Base-by-base conservation (phyloP, 2,888 invertebrate species). In the Heliconius ismenius region DNA sequence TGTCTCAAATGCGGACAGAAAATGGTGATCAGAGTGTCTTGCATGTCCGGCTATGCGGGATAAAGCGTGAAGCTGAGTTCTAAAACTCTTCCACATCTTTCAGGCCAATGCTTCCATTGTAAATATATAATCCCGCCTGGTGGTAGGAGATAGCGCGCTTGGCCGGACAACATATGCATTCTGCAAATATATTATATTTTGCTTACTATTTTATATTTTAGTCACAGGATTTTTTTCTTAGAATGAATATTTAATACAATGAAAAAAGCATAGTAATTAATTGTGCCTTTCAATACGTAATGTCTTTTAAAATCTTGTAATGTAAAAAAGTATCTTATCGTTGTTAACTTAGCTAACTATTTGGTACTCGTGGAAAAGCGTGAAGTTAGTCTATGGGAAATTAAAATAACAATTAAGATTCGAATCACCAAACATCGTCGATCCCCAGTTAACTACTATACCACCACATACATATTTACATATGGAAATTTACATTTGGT, bases 41-140 rank as follows among this genome's bases (percentile, higher is more conserved):
- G 2, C 7, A 6, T 49, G 7, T 21, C 21, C 54, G 2, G 9
- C 54, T 58, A n/a, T n/a, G 58, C 58, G 58, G 58, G 58, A 58
- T 58, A 58, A 9, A 10, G 58, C 10, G 58, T 58, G 58, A 58
- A 58, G 1, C 10, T 58, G 58, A 58, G n/a, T 13, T 36, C 36
- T 65, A 65, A 3, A 62, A 62, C 26, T 26, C 15, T 24, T 26
- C 26, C 62, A 26, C 26, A 18, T 15, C 26, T 62, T 62, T 26
- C 15, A 2, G 62, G 62, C 62, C 62, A 26, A 15, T 62, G 62
- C 62, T 6, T 62, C 62, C 15, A 67, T 67, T 67, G 67, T 67
- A 67, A 36, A 36, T 67, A 36, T 67, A 67, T 67, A 67, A 67
- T 67, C 39, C 67, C 62, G 67, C 67, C 67, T 67, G 67, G 39